Base-by-base conservation (phyloP, 2,113 vertebrate species). In the Erythrolamprus reginae region DNA sequence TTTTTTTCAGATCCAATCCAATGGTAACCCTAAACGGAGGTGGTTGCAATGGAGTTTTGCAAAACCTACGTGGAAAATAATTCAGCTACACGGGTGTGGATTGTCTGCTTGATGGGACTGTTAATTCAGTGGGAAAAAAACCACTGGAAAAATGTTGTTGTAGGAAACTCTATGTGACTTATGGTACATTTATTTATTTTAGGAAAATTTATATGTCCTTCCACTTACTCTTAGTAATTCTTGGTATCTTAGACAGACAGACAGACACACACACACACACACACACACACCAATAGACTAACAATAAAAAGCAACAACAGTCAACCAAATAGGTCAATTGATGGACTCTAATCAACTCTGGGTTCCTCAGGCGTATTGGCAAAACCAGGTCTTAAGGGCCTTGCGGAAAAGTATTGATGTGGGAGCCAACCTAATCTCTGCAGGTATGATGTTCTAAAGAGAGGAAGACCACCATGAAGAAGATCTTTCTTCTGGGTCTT, bases 101-200 rank as follows among this genome's bases (percentile, higher is more conserved):
- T 15, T 4, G 23, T 48, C 82, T 95, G 86, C 94, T 51, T 95
- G 95, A 89, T 94, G 95, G 95, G 2, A 87, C 56, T 96, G 52
- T 93, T 95, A 93, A 82, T 26, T 88, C 94, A 93, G 88, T 92
- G 1, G 90, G n/a, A n/a, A 47, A 4, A 1, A 10, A 21, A 86
- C 53, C 51, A 0, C n/a, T 19, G 8, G 10, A n/a, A 33, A 15
- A 55, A 83, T 50, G 9, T 61, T 70, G 4, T 65, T 77, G 15
- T 61, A 52, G 17, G n/a, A 50, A 38, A 52, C 52, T 3, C 21
- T 52, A 2, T 52, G 8, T n/a, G 47, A 38, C 10, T 47, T 55
- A 82, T 47, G 33, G 48, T 23, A 6, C 9, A n/a, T 56, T 56
- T 26, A 56, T 56, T 56, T 56, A 56, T 56, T 56, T 56, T 56